These are phyloP conservation scores for Macrosiphum euphorbiae DNA, from an alignment of 2,888 invertebrate species.

Conservation along the genomic window DNA sequence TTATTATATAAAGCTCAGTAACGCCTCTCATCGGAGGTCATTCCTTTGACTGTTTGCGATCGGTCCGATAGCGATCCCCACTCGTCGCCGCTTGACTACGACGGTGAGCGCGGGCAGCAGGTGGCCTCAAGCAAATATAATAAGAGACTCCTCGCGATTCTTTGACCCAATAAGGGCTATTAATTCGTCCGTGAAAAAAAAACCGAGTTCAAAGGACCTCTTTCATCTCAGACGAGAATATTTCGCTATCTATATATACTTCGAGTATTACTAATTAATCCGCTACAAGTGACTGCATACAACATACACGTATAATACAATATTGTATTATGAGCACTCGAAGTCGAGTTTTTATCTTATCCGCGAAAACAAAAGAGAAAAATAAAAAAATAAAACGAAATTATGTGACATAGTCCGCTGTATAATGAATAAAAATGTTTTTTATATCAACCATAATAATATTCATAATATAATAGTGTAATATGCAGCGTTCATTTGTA, in stretches of 20 bases:
- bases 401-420: not conserved
- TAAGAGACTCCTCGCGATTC: constrained; percentile 13
- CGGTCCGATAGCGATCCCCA: constrained; percentile 34
- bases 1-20: not conserved
- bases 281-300: constrained; percentile 19
- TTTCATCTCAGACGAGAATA: constrained; percentile 1
- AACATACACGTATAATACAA: not conserved
- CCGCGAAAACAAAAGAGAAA: not conserved
- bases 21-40: not conserved
- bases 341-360: not conserved
- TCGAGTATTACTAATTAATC: constrained; percentile 41
- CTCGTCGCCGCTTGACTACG: not conserved
- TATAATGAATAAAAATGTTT: not conserved
- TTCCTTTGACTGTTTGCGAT: constrained; percentile 22
- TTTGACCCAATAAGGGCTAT: not conserved
- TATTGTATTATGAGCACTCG: not conserved
- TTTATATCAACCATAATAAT: not conserved
- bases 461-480: not conserved
- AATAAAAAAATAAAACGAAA: not conserved
- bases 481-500: not conserved
- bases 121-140: not conserved
- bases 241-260: constrained; percentile 17
- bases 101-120: not conserved
- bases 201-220: not conserved
- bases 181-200: not conserved